A percentile compares a stretch with the other conserved stretches of the same genome.
phyloP scores from a whole-genome alignment of 2,113 vertebrate species.

The Charadrius vociferus region DNA sequence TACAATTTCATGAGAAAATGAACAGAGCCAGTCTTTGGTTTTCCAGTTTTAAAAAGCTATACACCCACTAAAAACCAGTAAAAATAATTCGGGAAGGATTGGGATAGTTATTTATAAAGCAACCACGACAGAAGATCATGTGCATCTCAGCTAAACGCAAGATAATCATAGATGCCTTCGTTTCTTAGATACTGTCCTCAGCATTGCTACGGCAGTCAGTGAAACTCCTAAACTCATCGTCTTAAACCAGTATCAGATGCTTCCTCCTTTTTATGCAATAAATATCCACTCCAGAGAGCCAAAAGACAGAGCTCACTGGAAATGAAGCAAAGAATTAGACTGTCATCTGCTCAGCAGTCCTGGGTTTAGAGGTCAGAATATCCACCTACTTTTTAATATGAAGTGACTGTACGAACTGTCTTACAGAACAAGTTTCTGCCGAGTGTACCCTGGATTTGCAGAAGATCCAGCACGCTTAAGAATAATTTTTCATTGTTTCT shows the following conservation, averaged over 20 bases:
- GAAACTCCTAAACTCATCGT: neutral
- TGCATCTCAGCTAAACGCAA: neutral
- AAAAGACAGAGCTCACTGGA: neutral
- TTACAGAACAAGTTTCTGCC: neutral
- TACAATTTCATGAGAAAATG: conserved; percentile 32
- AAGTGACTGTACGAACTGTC: neutral
- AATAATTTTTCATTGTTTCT: neutral
- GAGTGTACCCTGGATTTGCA: neutral
- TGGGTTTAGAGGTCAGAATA: neutral
- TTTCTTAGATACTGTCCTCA: neutral
- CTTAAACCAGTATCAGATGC: neutral
- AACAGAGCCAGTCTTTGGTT: neutral
- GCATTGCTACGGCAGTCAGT: neutral
- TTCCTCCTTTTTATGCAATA: neutral
- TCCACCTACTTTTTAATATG: neutral
- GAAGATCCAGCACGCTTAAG: neutral
- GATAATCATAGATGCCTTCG: neutral
- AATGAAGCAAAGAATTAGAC: neutral
- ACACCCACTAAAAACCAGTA: neutral
- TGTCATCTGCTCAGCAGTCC: conserved; percentile 14
- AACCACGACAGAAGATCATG: neutral
- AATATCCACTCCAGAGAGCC: neutral
- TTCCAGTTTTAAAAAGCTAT: conserved; percentile 18
- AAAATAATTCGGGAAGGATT: neutral
- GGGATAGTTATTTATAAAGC: neutral